phyloP scores from a whole-genome alignment of 1,140 invertebrate genomes.

The Drosophila virilis region DNA sequence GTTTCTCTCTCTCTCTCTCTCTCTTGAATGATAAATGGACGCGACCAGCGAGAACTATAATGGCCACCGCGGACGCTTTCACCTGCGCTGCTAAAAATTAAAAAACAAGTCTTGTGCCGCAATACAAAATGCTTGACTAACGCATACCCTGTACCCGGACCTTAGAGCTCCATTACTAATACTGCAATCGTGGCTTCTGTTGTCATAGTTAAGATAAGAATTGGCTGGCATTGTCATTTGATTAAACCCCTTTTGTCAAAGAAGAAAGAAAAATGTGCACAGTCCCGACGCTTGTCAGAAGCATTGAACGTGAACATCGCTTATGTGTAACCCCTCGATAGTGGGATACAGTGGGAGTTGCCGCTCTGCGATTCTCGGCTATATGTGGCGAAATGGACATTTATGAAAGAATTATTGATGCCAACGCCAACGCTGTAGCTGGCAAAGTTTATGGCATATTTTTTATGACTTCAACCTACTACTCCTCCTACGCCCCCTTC shows the following conservation, averaged over 20 bases:
- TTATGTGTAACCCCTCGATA: slow-evolving; percentile 43
- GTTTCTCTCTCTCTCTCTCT: slow-evolving; percentile 28
- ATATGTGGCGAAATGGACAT: slow-evolving; percentile 83
- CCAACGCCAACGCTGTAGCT: slow-evolving; percentile 54
- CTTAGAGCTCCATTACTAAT: too few species aligned
- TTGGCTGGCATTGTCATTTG: too few species aligned
- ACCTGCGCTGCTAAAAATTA: slow-evolving; percentile 58
- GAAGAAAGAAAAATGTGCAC: slow-evolving; percentile 23
- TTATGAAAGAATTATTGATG: slow-evolving; percentile 84
- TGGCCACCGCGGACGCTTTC: slow-evolving; percentile 69
- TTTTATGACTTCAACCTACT: slow-evolving; percentile 59
- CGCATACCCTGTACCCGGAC: not conserved
- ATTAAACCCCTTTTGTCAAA: not conserved
- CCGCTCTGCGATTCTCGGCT: slow-evolving; percentile 62
- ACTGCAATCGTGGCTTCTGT: too few species aligned
- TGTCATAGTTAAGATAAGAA: too few species aligned
- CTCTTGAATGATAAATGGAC: slow-evolving; percentile 71
- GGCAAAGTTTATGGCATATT: slow-evolving; percentile 71
- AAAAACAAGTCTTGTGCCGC: slow-evolving; percentile 25
- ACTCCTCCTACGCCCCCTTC: not conserved
- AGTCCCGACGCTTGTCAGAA: slow-evolving; percentile 59
- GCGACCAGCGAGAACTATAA: slow-evolving; percentile 74
- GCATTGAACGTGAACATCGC: slow-evolving; percentile 74
- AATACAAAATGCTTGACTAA: not conserved
- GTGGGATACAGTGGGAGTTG: not conserved